Evolutionary conservation across 2,888 invertebrate genomes (phyloP), one percentile per base, ranked within the genome.

Genomic region (Argyresthia albistria): DNA sequence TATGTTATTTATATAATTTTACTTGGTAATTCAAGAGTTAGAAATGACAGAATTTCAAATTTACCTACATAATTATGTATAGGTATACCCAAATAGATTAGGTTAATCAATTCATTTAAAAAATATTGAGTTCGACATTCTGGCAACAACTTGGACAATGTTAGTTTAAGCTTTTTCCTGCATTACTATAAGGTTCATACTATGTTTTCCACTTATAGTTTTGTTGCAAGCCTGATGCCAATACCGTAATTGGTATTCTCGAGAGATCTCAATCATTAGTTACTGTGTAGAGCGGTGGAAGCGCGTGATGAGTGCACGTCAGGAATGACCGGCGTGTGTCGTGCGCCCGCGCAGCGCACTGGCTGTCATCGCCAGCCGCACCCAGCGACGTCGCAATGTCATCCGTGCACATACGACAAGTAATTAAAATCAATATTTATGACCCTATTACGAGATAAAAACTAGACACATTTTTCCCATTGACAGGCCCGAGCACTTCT

Each of bases 371-470:
- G 25, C 25, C 25, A 25, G 25, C 25, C 25, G 25, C 25, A 25
- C 25, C 25, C 14, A 8, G 12, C 43, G 43, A 6, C 51, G 37
- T 46, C 35, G 45, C 45, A 15, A 45, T 45, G 45, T 45, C 45
- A 45, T 45, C 45, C 45, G 15, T 9, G 45, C 65, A 65, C 70
- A 65, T 67, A 65, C 60, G 65, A 67, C 64, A 60, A 61, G 66
- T 75, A 75, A 76, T 77, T 76, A 75, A 70, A 69, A 69, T 70
- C 65, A 69, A 74, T 77, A 77, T 78, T 76, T 71, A 79, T 73
- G 59, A 68, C 57, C 66, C 65, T 67, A 69, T 66, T 67, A 67
- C 61, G 66, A 66, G 69, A 70, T 73, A 67, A 66, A 62, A 63
- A 60, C 60, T 60, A 58, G 60, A 59, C 46, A 51, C 65, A 65